These are phyloP conservation scores for Daktulosphaira vitifoliae DNA, from an alignment of 1,140 invertebrate genomes.

Conservation along the genomic window DNA sequence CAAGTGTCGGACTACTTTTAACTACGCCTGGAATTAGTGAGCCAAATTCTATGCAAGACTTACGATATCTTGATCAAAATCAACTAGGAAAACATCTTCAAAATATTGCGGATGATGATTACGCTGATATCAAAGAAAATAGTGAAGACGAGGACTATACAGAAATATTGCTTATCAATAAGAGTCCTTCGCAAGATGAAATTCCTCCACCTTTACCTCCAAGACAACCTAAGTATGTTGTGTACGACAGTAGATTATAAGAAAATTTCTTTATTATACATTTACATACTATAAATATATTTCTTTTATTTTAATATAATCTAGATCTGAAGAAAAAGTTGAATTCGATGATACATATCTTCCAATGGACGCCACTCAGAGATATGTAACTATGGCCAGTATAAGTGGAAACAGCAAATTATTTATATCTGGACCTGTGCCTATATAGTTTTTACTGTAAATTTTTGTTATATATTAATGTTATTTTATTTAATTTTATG, in stretches of 20 bases:
- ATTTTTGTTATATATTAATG: too few relatives aligned
- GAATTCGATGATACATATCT: too few relatives aligned
- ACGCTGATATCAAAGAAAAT: not conserved
- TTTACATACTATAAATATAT: too few relatives aligned
- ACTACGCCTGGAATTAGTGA: conserved; percentile 44
- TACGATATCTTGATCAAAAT: conserved; percentile 41
- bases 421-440: conserved; percentile 20
- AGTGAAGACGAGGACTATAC: conserved; percentile 11
- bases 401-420: conserved; percentile 15
- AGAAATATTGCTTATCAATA: not conserved
- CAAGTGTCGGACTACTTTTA: conserved; percentile 43
- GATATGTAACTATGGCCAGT: conserved; percentile 19
- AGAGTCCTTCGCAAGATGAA: not conserved
- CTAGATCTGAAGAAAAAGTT: too few relatives aligned
- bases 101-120: not conserved
- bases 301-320: too few relatives aligned
- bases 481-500: too few relatives aligned
- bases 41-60: conserved; percentile 39
- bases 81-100: conserved; percentile 42
- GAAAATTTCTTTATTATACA: too few relatives aligned
- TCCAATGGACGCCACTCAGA: not conserved
- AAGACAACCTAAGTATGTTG: conserved; percentile 1
- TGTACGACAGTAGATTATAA: not conserved
- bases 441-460: too few relatives aligned
- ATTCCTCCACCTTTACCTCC: conserved; percentile 28